Conservation (phyloP, 2,113 vertebrate species). For the Numida meleagris region DNA sequence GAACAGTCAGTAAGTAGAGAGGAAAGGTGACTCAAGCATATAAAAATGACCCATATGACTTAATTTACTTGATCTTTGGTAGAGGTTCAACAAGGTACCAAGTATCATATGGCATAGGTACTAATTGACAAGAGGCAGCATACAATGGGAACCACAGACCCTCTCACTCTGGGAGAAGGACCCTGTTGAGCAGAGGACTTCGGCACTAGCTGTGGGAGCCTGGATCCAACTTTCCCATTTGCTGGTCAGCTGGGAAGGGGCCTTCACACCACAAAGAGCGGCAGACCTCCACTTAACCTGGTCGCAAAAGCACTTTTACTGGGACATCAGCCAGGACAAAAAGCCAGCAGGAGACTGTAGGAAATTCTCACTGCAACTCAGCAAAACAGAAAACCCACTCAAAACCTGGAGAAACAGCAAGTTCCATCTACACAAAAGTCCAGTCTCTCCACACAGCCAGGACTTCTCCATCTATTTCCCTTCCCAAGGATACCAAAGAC, state of each 20-base stretch:
- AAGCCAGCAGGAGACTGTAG: neutral
- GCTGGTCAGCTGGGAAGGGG: fast-evolving
- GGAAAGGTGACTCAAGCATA: neutral
- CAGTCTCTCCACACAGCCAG: neutral
- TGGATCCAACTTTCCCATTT: neutral
- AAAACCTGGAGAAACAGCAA: neutral
- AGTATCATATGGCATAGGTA: neutral
- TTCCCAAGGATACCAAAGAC: neutral
- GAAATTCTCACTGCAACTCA: neutral
- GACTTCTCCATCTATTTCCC: neutral
- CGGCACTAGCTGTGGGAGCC: fast-evolving
- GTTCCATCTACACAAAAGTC: neutral
- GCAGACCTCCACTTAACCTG: neutral
- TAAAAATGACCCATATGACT: neutral
- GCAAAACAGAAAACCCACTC: neutral
- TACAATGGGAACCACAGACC: fast-evolving
- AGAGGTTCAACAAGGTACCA: neutral
- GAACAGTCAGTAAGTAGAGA: neutral
- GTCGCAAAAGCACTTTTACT: neutral
- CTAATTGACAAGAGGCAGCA: neutral
- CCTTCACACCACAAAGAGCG: neutral
- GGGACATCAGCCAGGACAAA: neutral
- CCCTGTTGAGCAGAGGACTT: neutral
- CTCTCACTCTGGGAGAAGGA: neutral
- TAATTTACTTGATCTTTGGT: conserved; percentile 2